A percentile compares a stretch with the other conserved stretches of the same genome.
These are phyloP conservation scores for Embidobia sp. DNA, from an alignment of 2,888 invertebrate genomes.

Conservation along the genomic window DNA sequence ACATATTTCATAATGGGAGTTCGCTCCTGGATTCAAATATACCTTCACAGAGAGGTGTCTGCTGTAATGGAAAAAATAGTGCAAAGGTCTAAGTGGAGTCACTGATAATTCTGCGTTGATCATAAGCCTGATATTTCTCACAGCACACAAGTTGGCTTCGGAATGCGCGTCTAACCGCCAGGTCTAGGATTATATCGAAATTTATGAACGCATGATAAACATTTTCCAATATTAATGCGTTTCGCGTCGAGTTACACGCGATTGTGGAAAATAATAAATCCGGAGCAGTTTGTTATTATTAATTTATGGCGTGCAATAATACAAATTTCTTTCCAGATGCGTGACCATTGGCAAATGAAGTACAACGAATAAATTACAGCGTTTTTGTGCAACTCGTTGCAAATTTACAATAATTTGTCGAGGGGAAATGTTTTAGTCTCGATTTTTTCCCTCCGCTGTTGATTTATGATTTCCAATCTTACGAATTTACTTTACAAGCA, in stretches of 20 bases:
- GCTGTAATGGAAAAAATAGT: too few species aligned
- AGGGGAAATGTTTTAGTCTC: neutral
- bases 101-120: conserved; percentile 19
- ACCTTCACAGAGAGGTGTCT: conserved; percentile 2
- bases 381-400: neutral
- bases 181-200: conserved; percentile 25
- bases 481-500: too few species aligned
- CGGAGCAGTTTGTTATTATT: conserved; percentile 12
- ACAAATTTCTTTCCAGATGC: neutral
- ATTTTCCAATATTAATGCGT: conserved; percentile 5
- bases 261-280: conserved; percentile 18
- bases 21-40: conserved; percentile 11
- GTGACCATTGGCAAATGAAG: conserved; percentile 1
- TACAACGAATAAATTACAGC: conserved; percentile 2
- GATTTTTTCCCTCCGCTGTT: too few species aligned
- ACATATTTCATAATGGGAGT: conserved; percentile 31
- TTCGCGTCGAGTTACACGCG: neutral
- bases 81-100: conserved; percentile 26
- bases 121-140: conserved; percentile 32
- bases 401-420: neutral
- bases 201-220: conserved; percentile 26
- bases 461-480: too few species aligned
- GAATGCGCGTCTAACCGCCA: conserved; percentile 1
- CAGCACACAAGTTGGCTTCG: conserved; percentile 17
- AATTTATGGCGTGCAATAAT: conserved; percentile 22